Percentiles rank a stretch among this genome's conserved stretches.
These are phyloP conservation scores for honey bee (Apis mellifera) DNA, from an alignment of 1,140 invertebrate species.

Conservation along the genomic window DNA sequence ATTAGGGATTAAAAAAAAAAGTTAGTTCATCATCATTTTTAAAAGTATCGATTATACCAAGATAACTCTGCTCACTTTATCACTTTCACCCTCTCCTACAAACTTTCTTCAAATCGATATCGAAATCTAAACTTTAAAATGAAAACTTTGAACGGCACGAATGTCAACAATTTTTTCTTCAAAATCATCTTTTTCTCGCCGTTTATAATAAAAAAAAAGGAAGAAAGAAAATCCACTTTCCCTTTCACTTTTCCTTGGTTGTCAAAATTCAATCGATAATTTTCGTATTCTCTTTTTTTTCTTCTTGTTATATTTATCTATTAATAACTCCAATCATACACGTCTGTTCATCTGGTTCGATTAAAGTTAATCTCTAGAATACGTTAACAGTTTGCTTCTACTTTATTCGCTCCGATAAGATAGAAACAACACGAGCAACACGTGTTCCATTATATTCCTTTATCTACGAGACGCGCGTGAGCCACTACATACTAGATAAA, in stretches of 20 bases:
- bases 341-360: neutral
- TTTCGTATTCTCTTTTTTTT: neutral
- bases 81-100: neutral
- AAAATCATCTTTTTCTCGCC: neutral
- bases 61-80: neutral
- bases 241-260: too few species aligned
- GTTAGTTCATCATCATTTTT: neutral
- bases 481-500: slow-evolving; percentile 2
- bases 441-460: slow-evolving; percentile 10
- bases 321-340: neutral
- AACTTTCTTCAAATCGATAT: neutral
- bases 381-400: neutral
- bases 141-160: neutral
- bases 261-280: neutral
- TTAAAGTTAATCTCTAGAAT: neutral
- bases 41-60: neutral
- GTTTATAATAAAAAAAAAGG: too few species aligned
- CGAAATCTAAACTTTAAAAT: neutral
- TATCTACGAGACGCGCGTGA: neutral
- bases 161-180: neutral
- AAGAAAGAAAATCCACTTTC: neutral
- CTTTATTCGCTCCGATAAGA: slow-evolving; percentile 20
- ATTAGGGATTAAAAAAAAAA: neutral
- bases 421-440: slow-evolving; percentile 15
- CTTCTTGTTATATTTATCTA: neutral